phyloP scores from a whole-genome alignment of 2,113 vertebrate species.

The Catharus minimus region DNA sequence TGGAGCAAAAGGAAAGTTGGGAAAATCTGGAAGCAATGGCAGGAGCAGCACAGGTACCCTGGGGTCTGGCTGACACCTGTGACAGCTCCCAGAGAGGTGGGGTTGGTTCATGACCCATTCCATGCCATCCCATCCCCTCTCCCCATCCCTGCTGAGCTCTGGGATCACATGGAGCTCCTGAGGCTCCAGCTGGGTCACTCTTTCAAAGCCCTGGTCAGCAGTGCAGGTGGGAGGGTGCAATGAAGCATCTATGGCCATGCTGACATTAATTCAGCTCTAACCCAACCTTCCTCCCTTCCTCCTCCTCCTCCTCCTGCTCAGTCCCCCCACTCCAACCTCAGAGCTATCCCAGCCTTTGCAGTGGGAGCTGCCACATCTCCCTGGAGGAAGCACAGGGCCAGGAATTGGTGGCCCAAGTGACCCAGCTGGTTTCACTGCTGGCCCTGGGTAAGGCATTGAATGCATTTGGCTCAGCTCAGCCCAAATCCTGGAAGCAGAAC shows the following conservation, averaged over 20 bases:
- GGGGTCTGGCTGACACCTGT: fast-evolving
- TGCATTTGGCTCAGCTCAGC: neutral
- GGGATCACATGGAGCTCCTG: neutral
- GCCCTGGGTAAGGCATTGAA: neutral
- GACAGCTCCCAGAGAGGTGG: neutral
- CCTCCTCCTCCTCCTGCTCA: neutral
- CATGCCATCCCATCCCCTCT: neutral
- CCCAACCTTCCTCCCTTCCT: neutral
- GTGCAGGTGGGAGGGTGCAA: neutral
- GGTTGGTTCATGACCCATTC: neutral
- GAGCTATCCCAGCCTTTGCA: neutral
- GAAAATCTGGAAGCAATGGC: neutral
- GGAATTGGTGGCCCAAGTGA: neutral
- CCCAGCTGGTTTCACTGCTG: neutral
- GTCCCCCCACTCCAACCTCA: neutral
- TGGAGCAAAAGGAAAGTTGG: neutral
- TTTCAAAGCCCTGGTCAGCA: neutral
- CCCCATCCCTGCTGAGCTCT: neutral
- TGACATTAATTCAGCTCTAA: neutral
- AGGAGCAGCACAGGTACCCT: neutral
- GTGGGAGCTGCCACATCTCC: neutral
- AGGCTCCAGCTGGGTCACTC: neutral
- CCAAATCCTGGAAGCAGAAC: neutral
- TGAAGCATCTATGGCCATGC: neutral
- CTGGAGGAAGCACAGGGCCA: neutral